phyloP scores from a whole-genome alignment of 1,140 invertebrate species.

The Liolophura sinensis region DNA sequence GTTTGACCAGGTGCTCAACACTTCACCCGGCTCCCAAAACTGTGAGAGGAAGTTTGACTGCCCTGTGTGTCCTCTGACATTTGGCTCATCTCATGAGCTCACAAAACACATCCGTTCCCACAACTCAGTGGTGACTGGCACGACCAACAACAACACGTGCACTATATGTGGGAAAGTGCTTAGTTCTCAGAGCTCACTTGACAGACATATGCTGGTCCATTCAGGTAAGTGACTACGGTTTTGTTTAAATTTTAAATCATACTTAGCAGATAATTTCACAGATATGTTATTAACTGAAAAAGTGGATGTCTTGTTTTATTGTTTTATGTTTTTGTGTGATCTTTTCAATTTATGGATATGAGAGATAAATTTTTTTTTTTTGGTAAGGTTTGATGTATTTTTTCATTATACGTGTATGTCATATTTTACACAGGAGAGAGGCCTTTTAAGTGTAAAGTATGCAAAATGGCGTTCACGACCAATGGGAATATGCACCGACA shows the following conservation, averaged over 20 bases:
- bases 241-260: conserved; percentile 2
- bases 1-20: too few species aligned
- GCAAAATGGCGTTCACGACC: conserved; percentile 81
- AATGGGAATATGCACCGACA: conserved; percentile 89
- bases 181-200: conserved; percentile 73
- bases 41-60: too few species aligned
- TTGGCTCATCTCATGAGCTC: conserved; percentile 66
- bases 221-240: conserved; percentile 40
- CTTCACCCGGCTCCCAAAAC: too few species aligned
- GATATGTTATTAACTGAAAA: neutral
- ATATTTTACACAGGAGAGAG: conserved; percentile 44
- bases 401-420: neutral
- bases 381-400: neutral
- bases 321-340: too few species aligned
- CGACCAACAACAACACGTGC: conserved; percentile 56
- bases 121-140: conserved; percentile 30
- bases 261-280: neutral
- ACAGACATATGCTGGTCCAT: conserved; percentile 57
- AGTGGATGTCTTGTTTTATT: too few species aligned
- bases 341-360: neutral
- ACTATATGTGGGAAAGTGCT: conserved; percentile 64
- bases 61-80: too few species aligned
- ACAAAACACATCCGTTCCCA: conserved; percentile 70
- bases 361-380: neutral
- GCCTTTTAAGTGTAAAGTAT: conserved; percentile 72